These are phyloP conservation scores for Camponotus pennsylvanicus DNA, from an alignment of 1,140 invertebrate genomes.

Conservation along the genomic window DNA sequence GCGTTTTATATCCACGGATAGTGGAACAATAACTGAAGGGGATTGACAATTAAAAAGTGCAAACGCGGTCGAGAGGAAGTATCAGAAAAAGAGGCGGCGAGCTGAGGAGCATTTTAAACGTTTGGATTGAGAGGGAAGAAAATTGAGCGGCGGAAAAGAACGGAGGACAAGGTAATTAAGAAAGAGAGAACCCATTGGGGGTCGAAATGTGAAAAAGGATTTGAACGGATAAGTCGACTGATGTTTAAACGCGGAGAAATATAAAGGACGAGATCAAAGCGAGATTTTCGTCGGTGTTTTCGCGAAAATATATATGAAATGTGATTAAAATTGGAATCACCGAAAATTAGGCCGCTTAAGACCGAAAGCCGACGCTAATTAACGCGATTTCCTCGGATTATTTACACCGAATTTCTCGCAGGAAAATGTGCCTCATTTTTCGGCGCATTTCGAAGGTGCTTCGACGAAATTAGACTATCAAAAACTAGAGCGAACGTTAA, in stretches of 20 bases:
- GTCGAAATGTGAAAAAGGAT: slow-evolving; percentile 14
- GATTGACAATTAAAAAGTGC: slow-evolving; percentile 25
- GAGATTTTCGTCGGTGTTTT: slow-evolving; percentile 1
- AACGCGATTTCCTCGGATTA: not conserved
- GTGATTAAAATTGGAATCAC: not conserved
- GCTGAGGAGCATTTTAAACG: slow-evolving; percentile 24
- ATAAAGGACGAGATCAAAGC: not conserved
- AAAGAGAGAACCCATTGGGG: not conserved
- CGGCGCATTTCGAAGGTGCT: not conserved
- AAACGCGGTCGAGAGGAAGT: not conserved
- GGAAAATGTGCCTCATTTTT: not conserved
- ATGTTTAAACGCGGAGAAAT: not conserved
- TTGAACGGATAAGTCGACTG: slow-evolving; percentile 3
- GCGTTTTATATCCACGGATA: not conserved
- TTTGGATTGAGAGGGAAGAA: slow-evolving; percentile 25
- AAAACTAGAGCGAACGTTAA: not conserved
- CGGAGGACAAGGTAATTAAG: slow-evolving; percentile 28
- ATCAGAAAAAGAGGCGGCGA: not conserved
- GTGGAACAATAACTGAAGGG: not conserved
- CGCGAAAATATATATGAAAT: not conserved
- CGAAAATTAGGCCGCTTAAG: not conserved
- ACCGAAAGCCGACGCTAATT: not conserved
- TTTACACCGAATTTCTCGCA: not conserved
- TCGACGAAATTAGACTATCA: not conserved
- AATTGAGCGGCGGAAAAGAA: slow-evolving; percentile 13